A percentile compares a stretch with the other conserved stretches of the same genome.
phyloP scores from a whole-genome alignment of 2,113 vertebrate species.

The Menidia beryllina region DNA sequence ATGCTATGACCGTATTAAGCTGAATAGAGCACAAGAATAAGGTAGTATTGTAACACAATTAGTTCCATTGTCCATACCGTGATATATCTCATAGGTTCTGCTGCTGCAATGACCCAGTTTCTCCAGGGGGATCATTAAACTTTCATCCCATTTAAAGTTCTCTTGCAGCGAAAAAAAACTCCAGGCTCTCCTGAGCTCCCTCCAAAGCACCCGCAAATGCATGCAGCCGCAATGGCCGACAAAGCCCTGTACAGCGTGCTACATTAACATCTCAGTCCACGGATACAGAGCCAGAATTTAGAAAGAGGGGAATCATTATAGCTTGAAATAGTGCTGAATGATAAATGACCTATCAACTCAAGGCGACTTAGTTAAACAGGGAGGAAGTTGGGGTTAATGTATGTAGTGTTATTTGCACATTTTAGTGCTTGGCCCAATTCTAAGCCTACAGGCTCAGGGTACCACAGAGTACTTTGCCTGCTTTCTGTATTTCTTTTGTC shows the following conservation, averaged over 20 bases:
- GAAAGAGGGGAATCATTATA: slow-evolving; percentile 30
- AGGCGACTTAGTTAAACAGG: slow-evolving; percentile 44
- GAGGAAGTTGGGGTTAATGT: slow-evolving; percentile 57
- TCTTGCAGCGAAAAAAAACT: slow-evolving; percentile 56
- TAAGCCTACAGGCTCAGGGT: slow-evolving; percentile 41
- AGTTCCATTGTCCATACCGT: slow-evolving; percentile 38
- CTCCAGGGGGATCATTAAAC: slow-evolving; percentile 68
- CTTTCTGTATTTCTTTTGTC: slow-evolving; percentile 56
- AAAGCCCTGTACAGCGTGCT: slow-evolving; percentile 25
- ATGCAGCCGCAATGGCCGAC: slow-evolving; percentile 27
- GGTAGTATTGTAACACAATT: slow-evolving; percentile 36
- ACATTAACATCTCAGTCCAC: slow-evolving; percentile 41
- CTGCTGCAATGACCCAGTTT: slow-evolving; percentile 65
- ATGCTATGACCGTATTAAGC: slow-evolving; percentile 17
- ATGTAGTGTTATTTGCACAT: slow-evolving; percentile 51
- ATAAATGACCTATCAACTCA: slow-evolving; percentile 66
- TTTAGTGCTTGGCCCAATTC: slow-evolving; percentile 35
- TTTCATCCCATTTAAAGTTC: slow-evolving; percentile 61
- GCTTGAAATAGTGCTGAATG: slow-evolving; percentile 40
- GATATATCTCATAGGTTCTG: slow-evolving; percentile 40
- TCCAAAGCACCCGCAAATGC: slow-evolving; percentile 11
- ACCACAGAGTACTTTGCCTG: slow-evolving; percentile 7
- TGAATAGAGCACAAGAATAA: slow-evolving; percentile 9
- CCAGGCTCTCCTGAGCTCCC: slow-evolving; percentile 50
- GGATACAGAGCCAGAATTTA: slow-evolving; percentile 28